Conservation (phyloP, 2,113 vertebrate species). For the Dunckerocampus dactyliophorus region DNA sequence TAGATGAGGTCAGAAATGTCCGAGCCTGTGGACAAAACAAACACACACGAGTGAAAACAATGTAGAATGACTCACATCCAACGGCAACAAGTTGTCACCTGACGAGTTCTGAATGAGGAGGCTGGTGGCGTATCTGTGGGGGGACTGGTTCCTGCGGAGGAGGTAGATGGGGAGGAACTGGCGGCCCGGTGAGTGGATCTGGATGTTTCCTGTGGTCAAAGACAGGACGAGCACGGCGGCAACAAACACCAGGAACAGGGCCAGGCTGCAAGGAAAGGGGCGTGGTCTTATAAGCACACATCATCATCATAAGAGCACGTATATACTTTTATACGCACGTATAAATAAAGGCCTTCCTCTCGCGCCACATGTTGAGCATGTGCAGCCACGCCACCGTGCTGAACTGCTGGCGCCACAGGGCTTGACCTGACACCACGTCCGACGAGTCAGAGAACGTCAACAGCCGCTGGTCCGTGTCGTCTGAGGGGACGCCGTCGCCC, state of each 20-base stretch:
- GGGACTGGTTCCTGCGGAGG: constrained; percentile 74
- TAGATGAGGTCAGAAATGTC: constrained; percentile 78
- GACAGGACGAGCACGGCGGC: constrained; percentile 82
- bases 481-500: constrained; percentile 67
- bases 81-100: constrained; percentile 61
- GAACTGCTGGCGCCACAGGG: constrained; percentile 92
- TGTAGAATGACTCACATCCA: too few relatives aligned
- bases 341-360: constrained; percentile 81
- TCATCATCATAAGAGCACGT: background rate
- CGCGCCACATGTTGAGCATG: constrained; percentile 82
- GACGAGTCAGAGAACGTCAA: constrained; percentile 81
- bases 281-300: background rate
- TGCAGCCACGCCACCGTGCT: constrained; percentile 84
- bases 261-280: constrained; percentile 71
- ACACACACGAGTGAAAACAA: background rate
- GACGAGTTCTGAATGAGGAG: constrained; percentile 90
- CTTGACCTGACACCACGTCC: constrained; percentile 57
- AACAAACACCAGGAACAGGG: constrained; percentile 85
- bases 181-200: constrained; percentile 79
- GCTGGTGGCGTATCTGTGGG: constrained; percentile 79
- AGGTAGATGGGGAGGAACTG: constrained; percentile 86
- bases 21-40: constrained; percentile 63
- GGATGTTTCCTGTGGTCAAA: constrained; percentile 84
- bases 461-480: constrained; percentile 85
- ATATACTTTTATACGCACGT: constrained; percentile 52